Conservation (phyloP, 2,113 vertebrate species). For the Semnopithecus entellus region DNA sequence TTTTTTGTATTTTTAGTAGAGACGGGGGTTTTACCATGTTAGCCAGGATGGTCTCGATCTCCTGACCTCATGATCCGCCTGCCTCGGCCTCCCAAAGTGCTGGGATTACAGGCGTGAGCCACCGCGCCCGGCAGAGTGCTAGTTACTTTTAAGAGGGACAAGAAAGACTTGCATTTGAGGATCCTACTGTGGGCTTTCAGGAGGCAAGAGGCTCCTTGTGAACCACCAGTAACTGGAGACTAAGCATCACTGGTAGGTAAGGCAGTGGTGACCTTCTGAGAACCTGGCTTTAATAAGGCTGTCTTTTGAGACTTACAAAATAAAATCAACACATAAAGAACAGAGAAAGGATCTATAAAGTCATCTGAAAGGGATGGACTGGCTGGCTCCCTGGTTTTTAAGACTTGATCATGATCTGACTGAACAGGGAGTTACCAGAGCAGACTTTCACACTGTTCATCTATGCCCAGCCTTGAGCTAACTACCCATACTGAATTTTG, state of each 20-base stretch:
- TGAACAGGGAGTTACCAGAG: neutral
- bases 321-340: constrained; percentile 41
- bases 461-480: constrained; percentile 6
- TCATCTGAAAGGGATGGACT: constrained; percentile 2
- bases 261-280: neutral
- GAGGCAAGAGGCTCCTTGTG: neutral
- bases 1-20: too few species aligned
- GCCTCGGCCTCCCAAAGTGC: too few species aligned
- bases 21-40: too few species aligned
- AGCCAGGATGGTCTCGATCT: too few species aligned
- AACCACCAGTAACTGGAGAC: constrained; percentile 10
- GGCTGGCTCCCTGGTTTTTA: neutral
- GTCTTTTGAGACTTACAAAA: constrained; percentile 28
- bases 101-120: too few species aligned
- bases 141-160: neutral
- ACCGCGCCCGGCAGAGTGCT: neutral
- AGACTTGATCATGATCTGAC: neutral
- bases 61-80: too few species aligned
- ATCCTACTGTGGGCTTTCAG: constrained; percentile 8
- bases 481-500: constrained; percentile 23
- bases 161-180: constrained; percentile 31
- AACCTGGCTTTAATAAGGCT: constrained; percentile 29
- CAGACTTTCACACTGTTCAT: neutral
- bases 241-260: neutral
- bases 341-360: neutral